Evolutionary conservation across 2,888 invertebrate genomes (phyloP).

Genomic region (Charanyca ferruginea): DNA sequence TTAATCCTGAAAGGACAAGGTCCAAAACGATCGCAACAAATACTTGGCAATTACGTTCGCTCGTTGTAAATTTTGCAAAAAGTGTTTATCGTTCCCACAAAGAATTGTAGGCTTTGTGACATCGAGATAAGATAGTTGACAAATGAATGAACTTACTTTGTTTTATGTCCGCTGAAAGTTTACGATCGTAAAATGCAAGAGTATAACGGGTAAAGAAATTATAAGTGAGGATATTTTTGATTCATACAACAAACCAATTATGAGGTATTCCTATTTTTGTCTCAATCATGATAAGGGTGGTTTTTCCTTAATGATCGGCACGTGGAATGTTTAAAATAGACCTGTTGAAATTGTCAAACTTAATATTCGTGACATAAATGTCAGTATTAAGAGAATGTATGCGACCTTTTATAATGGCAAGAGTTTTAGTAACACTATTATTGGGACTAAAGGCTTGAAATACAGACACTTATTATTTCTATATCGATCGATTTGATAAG

Average conservation of each 20-base stretch:
- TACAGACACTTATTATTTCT: conserved; percentile 3
- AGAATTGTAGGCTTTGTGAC: conserved; percentile 75
- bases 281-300: conserved; percentile 52
- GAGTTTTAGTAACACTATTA: conserved; percentile 36
- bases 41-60: conserved; percentile 64
- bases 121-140: conserved; percentile 74
- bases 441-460: conserved; percentile 33
- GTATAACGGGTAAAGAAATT: conserved; percentile 59
- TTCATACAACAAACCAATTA: conserved; percentile 45
- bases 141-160: conserved; percentile 69
- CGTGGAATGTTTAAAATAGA: conserved; percentile 51
- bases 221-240: conserved; percentile 52
- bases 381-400: conserved; percentile 52
- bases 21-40: conserved; percentile 33
- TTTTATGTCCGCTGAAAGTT: conserved; percentile 66
- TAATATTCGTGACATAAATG: conserved; percentile 57
- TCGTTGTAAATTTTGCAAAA: conserved; percentile 72
- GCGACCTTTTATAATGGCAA: conserved; percentile 45
- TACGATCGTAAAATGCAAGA: conserved; percentile 66
- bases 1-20: conserved; percentile 56
- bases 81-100: conserved; percentile 70
- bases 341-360: conserved; percentile 48
- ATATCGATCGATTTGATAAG: conserved; percentile 22
- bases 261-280: conserved; percentile 44
- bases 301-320: conserved; percentile 46